phyloP scores from a whole-genome alignment of 2,888 invertebrate genomes.

The Sclerodermus sp. region DNA sequence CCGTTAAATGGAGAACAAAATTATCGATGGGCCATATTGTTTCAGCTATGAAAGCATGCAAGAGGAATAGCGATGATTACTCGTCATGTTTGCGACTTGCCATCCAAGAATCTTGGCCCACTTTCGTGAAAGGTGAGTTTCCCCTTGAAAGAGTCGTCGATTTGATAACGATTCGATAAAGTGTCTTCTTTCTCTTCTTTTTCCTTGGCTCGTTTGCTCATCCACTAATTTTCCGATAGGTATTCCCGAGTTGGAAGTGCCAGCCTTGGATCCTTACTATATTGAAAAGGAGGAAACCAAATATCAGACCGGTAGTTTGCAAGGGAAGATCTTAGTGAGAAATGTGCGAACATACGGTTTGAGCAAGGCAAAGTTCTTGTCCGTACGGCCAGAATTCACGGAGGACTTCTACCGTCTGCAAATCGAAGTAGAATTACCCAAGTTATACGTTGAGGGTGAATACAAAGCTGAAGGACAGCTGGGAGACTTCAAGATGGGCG shows the following conservation, averaged over 20 bases:
- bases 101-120: constrained; percentile 51
- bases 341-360: constrained; percentile 64
- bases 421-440: constrained; percentile 63
- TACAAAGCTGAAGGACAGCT: constrained; percentile 67
- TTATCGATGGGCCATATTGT: too few species aligned
- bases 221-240: too few species aligned
- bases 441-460: constrained; percentile 61
- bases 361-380: constrained; percentile 60
- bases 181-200: too few species aligned
- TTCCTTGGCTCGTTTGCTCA: too few species aligned
- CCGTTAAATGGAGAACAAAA: too few species aligned
- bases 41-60: constrained; percentile 42
- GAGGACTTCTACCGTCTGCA: constrained; percentile 64
- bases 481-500: constrained; percentile 65
- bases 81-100: constrained; percentile 52
- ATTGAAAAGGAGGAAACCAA: constrained; percentile 57
- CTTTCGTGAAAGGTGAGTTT: constrained; percentile 41
- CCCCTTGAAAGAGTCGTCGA: too few species aligned
- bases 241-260: constrained; percentile 60
- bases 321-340: constrained; percentile 59
- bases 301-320: constrained; percentile 54
- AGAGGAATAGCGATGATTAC: constrained; percentile 40
- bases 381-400: constrained; percentile 63
- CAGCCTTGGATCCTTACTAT: constrained; percentile 61
- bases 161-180: too few species aligned